phyloP scores from a whole-genome alignment of 2,888 invertebrate genomes.

The Xestia c-nigrum region DNA sequence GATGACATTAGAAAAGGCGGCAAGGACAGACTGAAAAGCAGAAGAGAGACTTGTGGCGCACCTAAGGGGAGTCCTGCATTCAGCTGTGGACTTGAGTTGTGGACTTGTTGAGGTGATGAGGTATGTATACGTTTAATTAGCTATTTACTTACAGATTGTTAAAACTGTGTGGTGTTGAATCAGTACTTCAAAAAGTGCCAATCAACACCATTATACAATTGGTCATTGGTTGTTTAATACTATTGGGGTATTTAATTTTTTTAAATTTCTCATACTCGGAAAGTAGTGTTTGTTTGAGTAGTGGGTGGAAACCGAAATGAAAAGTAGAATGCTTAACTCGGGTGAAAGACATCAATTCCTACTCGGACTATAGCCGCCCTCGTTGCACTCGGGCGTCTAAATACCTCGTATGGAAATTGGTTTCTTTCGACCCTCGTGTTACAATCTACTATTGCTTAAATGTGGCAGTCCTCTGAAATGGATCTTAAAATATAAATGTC shows the following conservation, averaged over 20 bases:
- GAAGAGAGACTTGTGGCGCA: not conserved
- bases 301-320: too few relatives aligned
- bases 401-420: too few relatives aligned
- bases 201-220: not conserved
- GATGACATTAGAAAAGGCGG: not conserved
- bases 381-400: too few relatives aligned
- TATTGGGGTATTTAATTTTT: not conserved
- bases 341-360: too few relatives aligned
- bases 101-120: not conserved
- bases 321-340: too few relatives aligned
- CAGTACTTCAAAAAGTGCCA: not conserved
- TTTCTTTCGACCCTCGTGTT: too few relatives aligned
- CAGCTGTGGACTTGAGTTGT: not conserved
- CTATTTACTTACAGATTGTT: not conserved
- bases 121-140: not conserved
- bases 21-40: fast-evolving
- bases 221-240: not conserved
- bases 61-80: not conserved
- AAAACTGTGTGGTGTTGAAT: not conserved
- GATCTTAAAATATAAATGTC: not conserved
- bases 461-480: not conserved
- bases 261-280: too few relatives aligned
- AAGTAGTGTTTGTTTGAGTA: too few relatives aligned
- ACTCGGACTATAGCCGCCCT: too few relatives aligned
- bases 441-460: not conserved